Base-by-base conservation (phyloP, 92 coral and sea anemone species). In the Parazoanthus swiftii region DNA sequence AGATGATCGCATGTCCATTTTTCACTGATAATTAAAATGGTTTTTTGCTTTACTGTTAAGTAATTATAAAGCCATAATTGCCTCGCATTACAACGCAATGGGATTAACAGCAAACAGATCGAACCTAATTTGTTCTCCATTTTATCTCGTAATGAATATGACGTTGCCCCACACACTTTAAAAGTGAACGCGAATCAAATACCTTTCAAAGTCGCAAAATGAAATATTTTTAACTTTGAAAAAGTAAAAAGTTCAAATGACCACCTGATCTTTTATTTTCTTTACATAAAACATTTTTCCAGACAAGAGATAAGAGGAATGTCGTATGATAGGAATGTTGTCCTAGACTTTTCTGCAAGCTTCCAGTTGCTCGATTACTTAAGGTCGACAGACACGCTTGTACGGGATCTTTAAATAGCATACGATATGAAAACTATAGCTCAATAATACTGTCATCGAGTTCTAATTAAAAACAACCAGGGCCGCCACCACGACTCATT, bases 401-500 rank as follows among this genome's bases (percentile, higher is more conserved):
- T 29, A 71, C 10, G 35, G 6, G 43, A n/a, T 44, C 25, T 44
- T 26, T 48, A 50, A 23, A 21, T 33, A 5, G 66, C 46, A 67
- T 84, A 44, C 79, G 16, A 48, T 26, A 13, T 46, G 44, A 44
- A 38, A 33, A 15, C 38, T 44, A 68, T 48, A 51, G 36, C 79
- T 20, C 56, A 39, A 72, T 70, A 72, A 84, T 48, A 75, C 65
- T 84, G 75, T 84, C 87, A 84, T 84, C 87, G 8, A n/a, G 66
- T 15, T 23, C 42, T 84, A 84, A 84, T 84, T 4, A 67, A 26
- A 71, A 67, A 82, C 65, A 26, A 23, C 63, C 51, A 25, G 2
- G 43, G 29, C 68, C 21, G 65, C 39, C 1, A 16, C 3, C 16
- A 54, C 59, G 3, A 13, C 20, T 20, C 59, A 20, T 82, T 50